Evolutionary conservation across 2,113 vertebrate genomes (phyloP).

Genomic region (Pteronura brasiliensis): DNA sequence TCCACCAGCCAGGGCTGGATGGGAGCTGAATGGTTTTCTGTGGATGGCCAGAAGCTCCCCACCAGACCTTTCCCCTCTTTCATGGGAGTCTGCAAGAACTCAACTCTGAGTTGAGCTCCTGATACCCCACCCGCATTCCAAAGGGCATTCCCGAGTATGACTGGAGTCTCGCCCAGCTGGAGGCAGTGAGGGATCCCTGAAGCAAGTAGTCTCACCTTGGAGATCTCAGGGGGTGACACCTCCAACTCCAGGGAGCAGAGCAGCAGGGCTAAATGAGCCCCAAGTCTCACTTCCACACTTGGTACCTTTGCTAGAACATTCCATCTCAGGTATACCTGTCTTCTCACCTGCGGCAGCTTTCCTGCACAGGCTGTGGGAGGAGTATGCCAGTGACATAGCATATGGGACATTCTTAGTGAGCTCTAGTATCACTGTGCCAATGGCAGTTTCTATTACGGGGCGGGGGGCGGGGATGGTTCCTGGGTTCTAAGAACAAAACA

Average conservation of each 20-base stretch:
- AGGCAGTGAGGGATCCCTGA: background rate
- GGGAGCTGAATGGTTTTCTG: background rate
- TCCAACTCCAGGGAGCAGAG: background rate
- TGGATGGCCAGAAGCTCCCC: background rate
- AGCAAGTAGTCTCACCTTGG: background rate
- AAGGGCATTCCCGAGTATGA: background rate
- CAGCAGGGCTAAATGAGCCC: background rate
- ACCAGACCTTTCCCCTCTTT: background rate
- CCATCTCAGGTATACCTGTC: background rate
- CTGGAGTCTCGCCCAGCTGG: background rate
- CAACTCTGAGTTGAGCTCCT: background rate
- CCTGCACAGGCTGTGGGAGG: background rate
- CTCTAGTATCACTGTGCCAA: background rate
- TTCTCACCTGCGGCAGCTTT: background rate
- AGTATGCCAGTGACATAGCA: accelerated
- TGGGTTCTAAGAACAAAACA: background rate
- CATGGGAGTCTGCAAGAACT: background rate
- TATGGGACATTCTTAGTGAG: background rate
- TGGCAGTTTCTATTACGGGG: background rate
- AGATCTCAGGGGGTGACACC: background rate
- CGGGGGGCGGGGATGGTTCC: background rate
- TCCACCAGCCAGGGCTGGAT: background rate
- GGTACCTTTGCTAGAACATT: background rate
- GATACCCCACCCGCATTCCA: background rate
- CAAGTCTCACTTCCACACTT: background rate